Base-by-base conservation (phyloP, 2,797 vertebrate genomes). In the Leptodactylus fallax region DNA sequence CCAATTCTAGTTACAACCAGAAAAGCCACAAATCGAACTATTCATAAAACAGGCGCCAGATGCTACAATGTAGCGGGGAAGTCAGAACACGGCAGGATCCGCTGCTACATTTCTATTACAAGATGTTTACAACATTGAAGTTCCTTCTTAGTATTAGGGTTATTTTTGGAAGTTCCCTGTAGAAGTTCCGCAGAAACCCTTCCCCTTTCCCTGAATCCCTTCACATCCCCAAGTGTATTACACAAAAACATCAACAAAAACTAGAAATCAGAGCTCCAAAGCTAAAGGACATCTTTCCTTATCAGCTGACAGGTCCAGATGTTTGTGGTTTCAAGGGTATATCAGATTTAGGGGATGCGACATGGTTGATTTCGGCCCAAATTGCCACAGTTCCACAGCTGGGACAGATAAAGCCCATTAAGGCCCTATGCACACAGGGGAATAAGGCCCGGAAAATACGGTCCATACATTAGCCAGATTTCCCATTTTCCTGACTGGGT, bases 151-250 rank as follows among this genome's bases (percentile, higher is more conserved):
- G 27, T 7, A 72, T 17, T 45, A 16, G 69, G 47, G 72, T 12
- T 47, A 72, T 72, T 72, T 72, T 21, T 76, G 47, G 72, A 49
- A 49, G 72, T 76, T 51, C 45, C 67, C 63, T 76, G 69, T 7
- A 72, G 47, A 76, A 10, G 45, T 76, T 76, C 72, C n/a, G 19
- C 19, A 12, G 4, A 76, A 51, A 76, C 5, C 19, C 69, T 16
- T 6, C 69, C 69, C 45, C 45, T 36, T 36, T 17, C 45, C 45
- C 36, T 49, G 19, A 74, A 74, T 13, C 36, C 47, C 71, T n/a
- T 17, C 16, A 49, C 27, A 45, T 47, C 9, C 6, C 27, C 10
- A 25, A 71, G 13, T 12, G 8, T 36, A 36, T 36, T 36, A 36
- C 36, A 36, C 36, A 36, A 36, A 65, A 63, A 63, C 9, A n/a